Conservation (phyloP, 2,888 invertebrate species). For the Ephialtes manifestator region DNA sequence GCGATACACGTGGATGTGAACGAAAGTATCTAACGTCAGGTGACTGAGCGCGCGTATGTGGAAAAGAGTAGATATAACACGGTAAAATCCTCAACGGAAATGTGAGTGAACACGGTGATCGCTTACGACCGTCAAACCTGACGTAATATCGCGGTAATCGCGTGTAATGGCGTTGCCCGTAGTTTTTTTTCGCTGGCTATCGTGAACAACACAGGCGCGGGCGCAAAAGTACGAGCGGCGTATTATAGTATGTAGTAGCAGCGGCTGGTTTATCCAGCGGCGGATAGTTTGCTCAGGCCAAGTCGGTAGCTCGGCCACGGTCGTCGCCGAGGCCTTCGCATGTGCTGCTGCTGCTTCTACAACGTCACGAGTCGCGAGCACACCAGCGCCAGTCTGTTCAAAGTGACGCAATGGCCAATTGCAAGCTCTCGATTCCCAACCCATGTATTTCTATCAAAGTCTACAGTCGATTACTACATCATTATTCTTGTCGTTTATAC, state of each 20-base stretch:
- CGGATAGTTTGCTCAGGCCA: constrained; percentile 61
- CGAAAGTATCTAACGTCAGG: background rate
- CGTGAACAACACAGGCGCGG: background rate
- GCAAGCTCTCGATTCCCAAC: constrained; percentile 19
- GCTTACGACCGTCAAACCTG: constrained; percentile 1
- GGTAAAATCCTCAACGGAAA: constrained; percentile 21
- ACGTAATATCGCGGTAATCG: constrained; percentile 22
- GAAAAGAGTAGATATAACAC: background rate
- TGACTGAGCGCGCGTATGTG: background rate
- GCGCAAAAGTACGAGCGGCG: background rate
- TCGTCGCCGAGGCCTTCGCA: constrained; percentile 76
- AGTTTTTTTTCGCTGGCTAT: constrained; percentile 1
- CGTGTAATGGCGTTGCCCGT: constrained; percentile 19
- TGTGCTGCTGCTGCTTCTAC: constrained; percentile 55
- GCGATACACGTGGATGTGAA: background rate
- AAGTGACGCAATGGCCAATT: constrained; percentile 53
- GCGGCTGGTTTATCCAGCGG: constrained; percentile 69
- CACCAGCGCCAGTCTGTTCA: background rate
- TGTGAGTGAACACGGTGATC: background rate
- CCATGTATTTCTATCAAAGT: constrained; percentile 25
- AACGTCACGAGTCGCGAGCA: constrained; percentile 35
- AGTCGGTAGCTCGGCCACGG: constrained; percentile 76
- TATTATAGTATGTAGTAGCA: no score
- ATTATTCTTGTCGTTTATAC: background rate
- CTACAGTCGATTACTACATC: background rate